Evolutionary conservation across 2,113 vertebrate genomes (phyloP).

Genomic region (Psilopsiagon aurifrons): DNA sequence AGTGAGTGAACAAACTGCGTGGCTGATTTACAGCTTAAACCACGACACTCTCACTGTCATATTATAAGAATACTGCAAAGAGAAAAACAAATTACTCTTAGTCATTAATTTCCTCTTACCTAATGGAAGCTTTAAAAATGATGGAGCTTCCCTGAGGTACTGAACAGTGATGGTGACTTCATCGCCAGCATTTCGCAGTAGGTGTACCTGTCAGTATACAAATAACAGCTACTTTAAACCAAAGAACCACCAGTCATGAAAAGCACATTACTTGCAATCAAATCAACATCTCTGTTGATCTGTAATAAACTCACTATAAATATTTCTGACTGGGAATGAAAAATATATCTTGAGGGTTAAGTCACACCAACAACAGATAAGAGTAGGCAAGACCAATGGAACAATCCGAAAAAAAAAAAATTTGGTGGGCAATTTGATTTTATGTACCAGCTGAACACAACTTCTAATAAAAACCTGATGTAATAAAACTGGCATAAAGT

Average conservation of each 20-base stretch:
- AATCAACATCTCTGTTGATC: neutral
- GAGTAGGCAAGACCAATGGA: neutral
- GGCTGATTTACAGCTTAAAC: no score
- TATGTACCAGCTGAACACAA: neutral
- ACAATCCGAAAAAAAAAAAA: neutral
- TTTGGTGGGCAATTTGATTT: neutral
- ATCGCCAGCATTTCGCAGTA: conserved; percentile 91
- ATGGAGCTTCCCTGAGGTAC: conserved; percentile 92
- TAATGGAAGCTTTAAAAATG: conserved; percentile 93
- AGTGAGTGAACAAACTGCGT: no score
- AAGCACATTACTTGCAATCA: neutral
- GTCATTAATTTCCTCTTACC: conserved; percentile 77
- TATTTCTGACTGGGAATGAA: neutral
- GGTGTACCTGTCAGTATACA: conserved; percentile 84
- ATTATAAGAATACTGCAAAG: neutral
- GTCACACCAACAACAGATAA: neutral
- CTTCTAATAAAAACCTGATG: neutral
- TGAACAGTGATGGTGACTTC: conserved; percentile 93
- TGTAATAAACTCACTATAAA: neutral
- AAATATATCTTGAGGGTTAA: neutral
- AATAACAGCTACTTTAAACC: conserved; percentile 59
- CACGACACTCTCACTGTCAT: neutral
- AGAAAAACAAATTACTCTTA: neutral
- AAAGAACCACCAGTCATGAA: neutral
- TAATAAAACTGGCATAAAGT: neutral